Base-by-base conservation (phyloP, 1,140 invertebrate genomes). In the Drosophila novamexicana region DNA sequence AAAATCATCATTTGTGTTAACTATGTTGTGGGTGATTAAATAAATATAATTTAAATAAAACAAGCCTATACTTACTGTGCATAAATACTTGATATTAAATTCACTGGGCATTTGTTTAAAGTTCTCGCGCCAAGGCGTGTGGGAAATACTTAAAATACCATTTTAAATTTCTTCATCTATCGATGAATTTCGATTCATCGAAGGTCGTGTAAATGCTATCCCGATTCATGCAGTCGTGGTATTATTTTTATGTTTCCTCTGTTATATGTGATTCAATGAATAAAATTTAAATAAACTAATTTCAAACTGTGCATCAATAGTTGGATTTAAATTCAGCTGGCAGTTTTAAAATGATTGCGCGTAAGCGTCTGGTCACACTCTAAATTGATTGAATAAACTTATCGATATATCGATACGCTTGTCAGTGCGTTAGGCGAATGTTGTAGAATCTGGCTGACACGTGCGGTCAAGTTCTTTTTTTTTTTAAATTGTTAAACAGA, bases 181-280 rank as follows among this genome's bases (percentile, higher is more conserved):
- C 22, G 22, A 29, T 29, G 4, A 5, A 29, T 14, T 14, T 0
- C 14, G 14, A 14, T 14, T 14, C 14, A 14, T 29, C 22, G 22
- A 29, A 29, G 3, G 22, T 29, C 5, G 3, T 29, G 22, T 29
- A 4, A 29, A 29, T 29, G 22, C 5, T 29, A 5, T 29, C 22
- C 22, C 22, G 22, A 29, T 3, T 5, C 22, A 29, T 5, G 22
- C 22, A 5, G 22, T 29, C 22, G 22, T 5, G 22, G 4, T 29
- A 29, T 29, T 29, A 29, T 29, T 5, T 78, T 89, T 80, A 68
- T 73, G 77, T 83, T 89, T 78, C 68, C 75, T 84, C 79, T 76
- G 84, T 89, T 84, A 81, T 79, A 77, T 78, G 83, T 88, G 84
- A 86, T 86, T 89, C 75, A 89, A 89, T 89, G 84, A 89, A 84